Evolutionary conservation across 2,113 vertebrate genomes (phyloP), one percentile per base, ranked within the genome.

Genomic region (Aegotheles bennettii): DNA sequence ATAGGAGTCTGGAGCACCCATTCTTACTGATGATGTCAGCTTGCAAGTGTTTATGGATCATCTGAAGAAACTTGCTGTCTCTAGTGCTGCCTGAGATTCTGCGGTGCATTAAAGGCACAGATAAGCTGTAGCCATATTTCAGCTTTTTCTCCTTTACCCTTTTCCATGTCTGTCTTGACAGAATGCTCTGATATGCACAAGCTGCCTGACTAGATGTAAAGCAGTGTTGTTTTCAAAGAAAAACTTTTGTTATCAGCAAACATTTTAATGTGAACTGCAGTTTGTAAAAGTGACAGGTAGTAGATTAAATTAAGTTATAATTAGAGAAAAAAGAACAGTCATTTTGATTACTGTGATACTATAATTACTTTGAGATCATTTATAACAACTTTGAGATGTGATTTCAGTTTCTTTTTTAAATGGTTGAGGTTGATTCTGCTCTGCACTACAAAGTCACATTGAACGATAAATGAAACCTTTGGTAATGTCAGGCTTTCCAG

Each of bases 21-120:
- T 99, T 97, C 98, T 99, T 84, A 99, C 99, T 7, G 99, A 99
- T 69, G 99, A 99, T 63, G 99, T 99, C 95, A 99, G 99, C 90
- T 98, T 99, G 93, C 99, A 99, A 97, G 99, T 99, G 56, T 99
- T 99, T 93, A 99, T 99, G 99, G 99, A 99, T 97, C 99, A 99
- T 95, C 98, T 99, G 97, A 99, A 99, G 98, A 99, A 99, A 95
- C 98, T 99, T 4, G 99, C 99, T 12, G 99, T 99, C 40, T 99
- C 99, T 81, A 99, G 99, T 92, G 99, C 99, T 45, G 99, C 99
- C 83, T 99, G 97, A 99, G 74, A 26, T 80, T 85, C 90, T 95
- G 67, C 69, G 81, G 60, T 59, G 57, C 60, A 13, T 20, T 87
- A 63, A 57, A 89, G 89, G 87, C 94, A 59, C 74, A 67, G 84